Percentiles rank a stretch among this genome's conserved stretches.
Conservation (phyloP, 2,797 vertebrate genomes). For the Acestrorhynchus altus region DNA sequence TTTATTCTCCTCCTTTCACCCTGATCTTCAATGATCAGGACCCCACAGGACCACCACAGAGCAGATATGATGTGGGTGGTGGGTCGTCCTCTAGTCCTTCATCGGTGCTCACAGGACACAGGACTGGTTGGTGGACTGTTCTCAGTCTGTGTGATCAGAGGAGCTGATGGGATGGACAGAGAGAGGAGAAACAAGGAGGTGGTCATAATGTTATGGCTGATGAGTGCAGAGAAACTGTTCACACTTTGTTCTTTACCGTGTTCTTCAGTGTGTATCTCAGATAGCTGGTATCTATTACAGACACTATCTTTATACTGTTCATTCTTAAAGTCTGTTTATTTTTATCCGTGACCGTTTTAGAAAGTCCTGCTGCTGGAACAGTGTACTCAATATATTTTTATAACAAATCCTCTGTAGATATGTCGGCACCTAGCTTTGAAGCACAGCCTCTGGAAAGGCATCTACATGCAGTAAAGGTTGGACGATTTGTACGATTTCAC, state of each 20-base stretch:
- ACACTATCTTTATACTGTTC: slow-evolving; percentile 85
- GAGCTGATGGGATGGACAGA: too few species aligned
- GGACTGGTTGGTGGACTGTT: too few species aligned
- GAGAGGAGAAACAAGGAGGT: too few species aligned
- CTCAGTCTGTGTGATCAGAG: too few species aligned
- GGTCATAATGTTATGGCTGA: too few species aligned
- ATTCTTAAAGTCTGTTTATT: slow-evolving; percentile 88
- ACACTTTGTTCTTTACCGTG: slow-evolving; percentile 59
- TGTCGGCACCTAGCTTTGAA: slow-evolving; percentile 76
- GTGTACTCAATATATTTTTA: slow-evolving; percentile 88
- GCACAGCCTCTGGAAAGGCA: slow-evolving; percentile 88
- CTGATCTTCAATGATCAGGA: too few species aligned
- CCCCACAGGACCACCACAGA: too few species aligned
- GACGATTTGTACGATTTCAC: slow-evolving; percentile 35
- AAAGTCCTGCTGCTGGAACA: slow-evolving; percentile 98
- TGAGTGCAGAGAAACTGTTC: background rate
- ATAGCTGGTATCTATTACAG: slow-evolving; percentile 99
- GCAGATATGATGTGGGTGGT: too few species aligned
- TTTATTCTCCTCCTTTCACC: too few species aligned
- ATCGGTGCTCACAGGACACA: too few species aligned
- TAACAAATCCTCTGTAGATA: slow-evolving; percentile 44
- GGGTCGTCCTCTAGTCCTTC: too few species aligned
- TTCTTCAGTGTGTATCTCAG: slow-evolving; percentile 84
- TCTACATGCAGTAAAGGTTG: slow-evolving; percentile 68
- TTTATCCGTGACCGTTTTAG: slow-evolving; percentile 90